Evolutionary conservation across 2,888 invertebrate species (phyloP).

Genomic region (Andrena praecox): DNA sequence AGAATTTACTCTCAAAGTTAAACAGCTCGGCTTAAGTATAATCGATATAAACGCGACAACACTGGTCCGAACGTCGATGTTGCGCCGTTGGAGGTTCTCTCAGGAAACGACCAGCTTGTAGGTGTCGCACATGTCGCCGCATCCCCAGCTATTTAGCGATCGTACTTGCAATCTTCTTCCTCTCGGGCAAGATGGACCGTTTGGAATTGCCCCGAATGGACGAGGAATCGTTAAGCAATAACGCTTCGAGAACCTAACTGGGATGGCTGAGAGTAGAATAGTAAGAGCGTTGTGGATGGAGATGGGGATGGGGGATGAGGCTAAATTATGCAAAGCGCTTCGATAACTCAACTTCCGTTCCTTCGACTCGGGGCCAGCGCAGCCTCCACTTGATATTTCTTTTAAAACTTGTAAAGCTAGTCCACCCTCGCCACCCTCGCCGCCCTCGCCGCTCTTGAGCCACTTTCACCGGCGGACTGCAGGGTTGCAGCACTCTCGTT

Average conservation of each 20-base stretch:
- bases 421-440: constrained; percentile 15
- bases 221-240: constrained; percentile 43
- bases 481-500: constrained; percentile 52
- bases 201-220: no score
- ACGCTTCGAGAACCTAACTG: constrained; percentile 18
- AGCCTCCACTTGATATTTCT: constrained; percentile 71
- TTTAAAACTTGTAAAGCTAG: constrained; percentile 68
- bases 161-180: no score
- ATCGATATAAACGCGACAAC: constrained; percentile 27
- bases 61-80: not conserved
- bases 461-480: constrained; percentile 31
- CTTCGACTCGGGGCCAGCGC: constrained; percentile 38
- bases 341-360: constrained; percentile 73
- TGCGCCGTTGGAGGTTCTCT: constrained; percentile 54
- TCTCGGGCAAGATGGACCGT: no score
- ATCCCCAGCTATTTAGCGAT: no score
- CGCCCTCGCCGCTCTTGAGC: constrained; percentile 27
- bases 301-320: constrained; percentile 8
- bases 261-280: not conserved
- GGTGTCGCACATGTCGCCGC: not conserved
- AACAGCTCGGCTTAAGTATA: constrained; percentile 21
- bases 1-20: constrained; percentile 35
- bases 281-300: not conserved
- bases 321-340: constrained; percentile 78
- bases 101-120: constrained; percentile 45